Conservation (phyloP, 2,888 invertebrate genomes). For the Plebejus anna region DNA sequence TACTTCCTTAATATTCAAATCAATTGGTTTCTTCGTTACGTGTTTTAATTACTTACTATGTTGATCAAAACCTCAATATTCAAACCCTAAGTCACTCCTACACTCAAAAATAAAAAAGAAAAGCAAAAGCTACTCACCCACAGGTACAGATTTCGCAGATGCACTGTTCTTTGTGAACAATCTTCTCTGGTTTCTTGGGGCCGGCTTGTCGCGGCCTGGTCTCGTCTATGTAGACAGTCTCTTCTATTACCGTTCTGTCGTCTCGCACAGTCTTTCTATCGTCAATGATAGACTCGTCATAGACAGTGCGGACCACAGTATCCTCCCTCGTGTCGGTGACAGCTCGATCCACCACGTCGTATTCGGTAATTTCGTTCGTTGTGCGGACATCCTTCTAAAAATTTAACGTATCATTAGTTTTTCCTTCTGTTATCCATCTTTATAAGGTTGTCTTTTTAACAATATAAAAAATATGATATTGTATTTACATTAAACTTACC, state of each 20-base stretch:
- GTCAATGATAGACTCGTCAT: conserved; percentile 68
- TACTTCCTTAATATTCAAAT: not conserved
- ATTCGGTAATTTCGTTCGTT: conserved; percentile 70
- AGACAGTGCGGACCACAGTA: conserved; percentile 67
- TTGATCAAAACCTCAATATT: not conserved
- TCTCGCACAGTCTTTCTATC: conserved; percentile 71
- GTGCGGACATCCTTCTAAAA: conserved; percentile 74
- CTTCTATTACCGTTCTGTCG: conserved; percentile 61
- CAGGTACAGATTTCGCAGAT: conserved; percentile 95
- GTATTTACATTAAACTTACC: conserved; percentile 49
- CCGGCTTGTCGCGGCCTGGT: conserved; percentile 62
- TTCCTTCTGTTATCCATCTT: not conserved
- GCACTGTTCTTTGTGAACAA: conserved; percentile 85
- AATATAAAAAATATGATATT: conserved; percentile 37
- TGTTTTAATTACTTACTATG: not conserved
- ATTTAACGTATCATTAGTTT: not conserved
- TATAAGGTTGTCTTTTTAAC: not conserved
- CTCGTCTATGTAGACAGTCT: conserved; percentile 64
- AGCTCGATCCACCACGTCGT: conserved; percentile 74
- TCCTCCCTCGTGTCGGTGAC: conserved; percentile 71
- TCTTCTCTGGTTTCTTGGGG: conserved; percentile 68
- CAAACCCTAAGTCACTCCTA: not conserved
- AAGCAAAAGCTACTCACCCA: conserved; percentile 83
- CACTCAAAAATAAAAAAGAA: not conserved
- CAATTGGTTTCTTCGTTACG: not conserved